A percentile compares a stretch with the other conserved stretches of the same genome.
These are phyloP conservation scores for Saccostrea cuccullata DNA, from an alignment of 1,140 invertebrate species.

Conservation along the genomic window DNA sequence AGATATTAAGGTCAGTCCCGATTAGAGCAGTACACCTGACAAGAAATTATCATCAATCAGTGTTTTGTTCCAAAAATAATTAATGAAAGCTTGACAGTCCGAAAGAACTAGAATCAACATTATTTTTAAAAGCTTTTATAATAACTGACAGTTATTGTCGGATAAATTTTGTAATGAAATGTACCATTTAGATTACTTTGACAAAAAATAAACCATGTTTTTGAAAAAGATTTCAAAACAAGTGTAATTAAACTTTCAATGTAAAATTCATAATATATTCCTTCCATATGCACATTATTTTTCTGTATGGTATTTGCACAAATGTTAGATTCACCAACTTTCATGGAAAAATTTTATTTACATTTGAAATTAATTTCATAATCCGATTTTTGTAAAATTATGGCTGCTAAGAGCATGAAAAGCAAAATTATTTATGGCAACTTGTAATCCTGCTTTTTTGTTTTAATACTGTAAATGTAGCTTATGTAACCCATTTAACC, in stretches of 20 bases:
- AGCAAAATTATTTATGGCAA: constrained; percentile 16
- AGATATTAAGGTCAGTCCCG: constrained; percentile 27
- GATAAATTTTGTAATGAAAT: constrained; percentile 31
- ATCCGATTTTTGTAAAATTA: background rate
- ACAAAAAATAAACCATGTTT: background rate
- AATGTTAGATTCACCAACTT: background rate
- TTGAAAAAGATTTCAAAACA: background rate
- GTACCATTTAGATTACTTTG: constrained; percentile 3
- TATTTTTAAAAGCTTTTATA: constrained; percentile 22
- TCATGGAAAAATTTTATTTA: background rate
- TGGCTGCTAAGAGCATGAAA: background rate
- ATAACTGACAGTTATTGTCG: constrained; percentile 18
- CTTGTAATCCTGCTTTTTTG: constrained; percentile 26
- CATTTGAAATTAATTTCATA: background rate
- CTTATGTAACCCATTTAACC: constrained; percentile 32
- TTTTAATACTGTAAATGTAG: constrained; percentile 29
- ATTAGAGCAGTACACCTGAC: constrained; percentile 16
- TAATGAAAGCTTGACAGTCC: constrained; percentile 28
- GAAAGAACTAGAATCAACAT: constrained; percentile 13
- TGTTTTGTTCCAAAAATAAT: constrained; percentile 36
- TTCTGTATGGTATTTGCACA: background rate
- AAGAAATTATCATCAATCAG: constrained; percentile 36
- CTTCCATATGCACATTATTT: background rate
- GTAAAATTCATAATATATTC: background rate
- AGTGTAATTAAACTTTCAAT: background rate